Evolutionary conservation across 1,140 invertebrate genomes (phyloP).

Genomic region (Cyclargus thomasi): DNA sequence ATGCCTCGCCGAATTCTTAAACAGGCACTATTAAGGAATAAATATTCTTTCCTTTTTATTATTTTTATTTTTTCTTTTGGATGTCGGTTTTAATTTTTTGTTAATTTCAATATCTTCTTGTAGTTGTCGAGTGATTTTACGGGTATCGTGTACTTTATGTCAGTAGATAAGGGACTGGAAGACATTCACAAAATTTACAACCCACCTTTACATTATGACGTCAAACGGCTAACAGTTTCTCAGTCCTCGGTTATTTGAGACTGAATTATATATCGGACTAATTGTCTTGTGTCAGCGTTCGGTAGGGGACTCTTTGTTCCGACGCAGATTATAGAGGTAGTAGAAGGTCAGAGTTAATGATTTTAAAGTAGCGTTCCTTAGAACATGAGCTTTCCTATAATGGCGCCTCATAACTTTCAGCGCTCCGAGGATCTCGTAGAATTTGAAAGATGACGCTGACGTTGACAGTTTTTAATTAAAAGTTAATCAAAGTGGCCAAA

Average conservation of each 20-base stretch:
- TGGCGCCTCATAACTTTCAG: not conserved
- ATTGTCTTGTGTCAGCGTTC: not conserved
- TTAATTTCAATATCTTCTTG: not conserved
- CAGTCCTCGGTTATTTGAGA: not conserved
- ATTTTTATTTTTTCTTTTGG: too few species aligned
- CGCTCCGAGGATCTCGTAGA: not conserved
- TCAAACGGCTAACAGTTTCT: not conserved
- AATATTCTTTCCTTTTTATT: too few species aligned
- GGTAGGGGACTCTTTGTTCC: not conserved
- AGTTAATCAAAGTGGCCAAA: not conserved
- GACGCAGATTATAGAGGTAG: not conserved
- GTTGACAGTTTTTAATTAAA: not conserved
- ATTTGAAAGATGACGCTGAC: not conserved
- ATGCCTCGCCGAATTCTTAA: too few species aligned
- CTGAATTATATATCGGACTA: not conserved
- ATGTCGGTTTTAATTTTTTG: too few species aligned
- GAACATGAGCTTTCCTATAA: not conserved
- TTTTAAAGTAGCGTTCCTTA: slow-evolving; percentile 1
- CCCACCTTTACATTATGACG: not conserved
- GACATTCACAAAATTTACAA: not conserved
- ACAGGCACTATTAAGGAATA: too few species aligned
- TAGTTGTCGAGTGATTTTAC: not conserved
- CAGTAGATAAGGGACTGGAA: not conserved
- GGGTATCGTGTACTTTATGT: not conserved
- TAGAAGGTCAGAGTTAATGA: not conserved